Percentiles rank a stretch among this genome's conserved stretches.
Conservation (phyloP, 2,113 vertebrate genomes). For the Microcebus ravelobensis region DNA sequence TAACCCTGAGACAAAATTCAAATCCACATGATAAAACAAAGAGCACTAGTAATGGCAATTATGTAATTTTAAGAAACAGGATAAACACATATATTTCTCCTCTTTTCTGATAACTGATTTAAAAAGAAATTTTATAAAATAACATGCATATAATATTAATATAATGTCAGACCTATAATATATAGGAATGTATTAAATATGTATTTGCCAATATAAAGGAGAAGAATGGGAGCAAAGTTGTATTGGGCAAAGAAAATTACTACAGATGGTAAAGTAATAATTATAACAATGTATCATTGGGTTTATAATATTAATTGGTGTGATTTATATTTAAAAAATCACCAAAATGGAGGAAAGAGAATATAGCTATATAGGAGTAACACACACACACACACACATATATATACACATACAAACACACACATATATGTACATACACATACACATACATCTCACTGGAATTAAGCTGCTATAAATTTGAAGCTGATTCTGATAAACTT, state of each 20-base stretch:
- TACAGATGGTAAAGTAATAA: background rate
- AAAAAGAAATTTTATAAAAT: background rate
- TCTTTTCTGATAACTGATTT: background rate
- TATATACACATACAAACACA: background rate
- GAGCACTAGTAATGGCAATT: background rate
- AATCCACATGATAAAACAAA: background rate
- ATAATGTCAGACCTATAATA: background rate
- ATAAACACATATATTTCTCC: background rate
- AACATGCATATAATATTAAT: background rate
- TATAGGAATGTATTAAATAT: background rate
- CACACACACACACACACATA: background rate
- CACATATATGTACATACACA: background rate
- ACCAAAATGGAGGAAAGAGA: background rate
- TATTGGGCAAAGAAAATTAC: background rate
- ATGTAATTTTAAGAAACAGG: background rate
- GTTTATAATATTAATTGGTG: background rate
- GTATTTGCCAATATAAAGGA: background rate
- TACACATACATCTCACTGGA: background rate
- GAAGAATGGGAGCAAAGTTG: background rate
- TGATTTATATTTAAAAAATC: background rate
- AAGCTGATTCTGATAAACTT: background rate
- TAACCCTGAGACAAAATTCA: background rate
- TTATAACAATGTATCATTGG: background rate
- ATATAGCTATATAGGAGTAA: background rate
- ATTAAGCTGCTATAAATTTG: background rate